Conservation (phyloP, 2,797 vertebrate genomes). For the Paguma larvata region DNA sequence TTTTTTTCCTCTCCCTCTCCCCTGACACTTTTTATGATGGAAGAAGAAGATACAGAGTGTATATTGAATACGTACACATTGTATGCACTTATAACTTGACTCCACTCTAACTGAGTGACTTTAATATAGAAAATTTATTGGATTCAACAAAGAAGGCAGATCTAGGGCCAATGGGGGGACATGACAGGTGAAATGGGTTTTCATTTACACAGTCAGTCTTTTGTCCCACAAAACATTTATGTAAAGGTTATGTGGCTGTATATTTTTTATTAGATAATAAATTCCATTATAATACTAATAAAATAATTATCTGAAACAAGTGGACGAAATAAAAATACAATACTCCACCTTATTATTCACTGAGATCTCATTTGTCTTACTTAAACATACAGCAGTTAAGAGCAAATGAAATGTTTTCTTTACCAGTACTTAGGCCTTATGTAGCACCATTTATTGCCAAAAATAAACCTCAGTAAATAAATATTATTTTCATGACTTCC, state of each 20-base stretch:
- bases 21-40: neutral
- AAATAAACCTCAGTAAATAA: slow-evolving; percentile 32
- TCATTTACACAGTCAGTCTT: neutral
- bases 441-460: slow-evolving; percentile 1
- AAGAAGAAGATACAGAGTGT: neutral
- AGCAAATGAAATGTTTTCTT: neutral
- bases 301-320: neutral
- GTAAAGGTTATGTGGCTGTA: neutral
- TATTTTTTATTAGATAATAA: slow-evolving; percentile 30
- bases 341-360: neutral
- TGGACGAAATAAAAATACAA: neutral
- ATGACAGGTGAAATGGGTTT: neutral
- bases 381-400: neutral
- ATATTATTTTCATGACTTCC: slow-evolving; percentile 21
- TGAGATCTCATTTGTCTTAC: neutral
- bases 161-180: neutral
- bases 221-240: neutral
- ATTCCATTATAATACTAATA: neutral
- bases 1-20: neutral
- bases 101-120: neutral
- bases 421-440: neutral
- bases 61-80: neutral
- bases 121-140: neutral
- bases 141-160: neutral
- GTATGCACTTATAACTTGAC: neutral